Evolutionary conservation across 2,888 invertebrate genomes (phyloP), one percentile per base, ranked within the genome.

Genomic region (Steinernema scapterisci): DNA sequence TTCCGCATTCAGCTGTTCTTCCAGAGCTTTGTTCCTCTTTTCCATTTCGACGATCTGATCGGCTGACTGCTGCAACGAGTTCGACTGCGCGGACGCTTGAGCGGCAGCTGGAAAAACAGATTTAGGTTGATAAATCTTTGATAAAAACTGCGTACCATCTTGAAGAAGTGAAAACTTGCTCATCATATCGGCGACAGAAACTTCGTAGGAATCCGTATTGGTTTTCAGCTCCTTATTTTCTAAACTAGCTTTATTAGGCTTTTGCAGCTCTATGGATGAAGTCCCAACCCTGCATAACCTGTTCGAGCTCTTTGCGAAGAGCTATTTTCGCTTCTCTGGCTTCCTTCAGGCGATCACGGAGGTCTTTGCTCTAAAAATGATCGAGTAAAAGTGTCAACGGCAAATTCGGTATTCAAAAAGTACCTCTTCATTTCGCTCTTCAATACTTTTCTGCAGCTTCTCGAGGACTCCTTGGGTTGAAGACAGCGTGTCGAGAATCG

Each of bases 341-440:
- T 21, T 63, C 38, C 31, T 31, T 25, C 2, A 63, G 31, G 16
- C n/a, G 27, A 31, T 63, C 63, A 1, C 63, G 63, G 1, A 63
- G 38, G 16, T 63, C 63, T n/a, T 63, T 25, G 31, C 63, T 63
- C 63, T 63, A 31, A 27, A 63, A 3, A 11, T 1, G 2, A 63
- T 27, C 3, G 6, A 25, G 1, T 1, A 38, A 6, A 38, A 38
- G 38, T 38, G 9, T 38, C 38, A 38, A 6, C 38, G 9, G 38
- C 51, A 51, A 51, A 9, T 13, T 19, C n/a, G 21, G 16, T 52
- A n/a, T 21, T 52, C 6, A n/a, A 48, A 19, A 13, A 16, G 52
- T 21, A 63, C 63, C 63, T 63, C 63, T 16, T 11, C 63, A 27
- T 63, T 63, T 25, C 63, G 63, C 1, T 31, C 63, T 16, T 63